Evolutionary conservation across 2,797 vertebrate species (phyloP).

Genomic region (Sylvia borin): DNA sequence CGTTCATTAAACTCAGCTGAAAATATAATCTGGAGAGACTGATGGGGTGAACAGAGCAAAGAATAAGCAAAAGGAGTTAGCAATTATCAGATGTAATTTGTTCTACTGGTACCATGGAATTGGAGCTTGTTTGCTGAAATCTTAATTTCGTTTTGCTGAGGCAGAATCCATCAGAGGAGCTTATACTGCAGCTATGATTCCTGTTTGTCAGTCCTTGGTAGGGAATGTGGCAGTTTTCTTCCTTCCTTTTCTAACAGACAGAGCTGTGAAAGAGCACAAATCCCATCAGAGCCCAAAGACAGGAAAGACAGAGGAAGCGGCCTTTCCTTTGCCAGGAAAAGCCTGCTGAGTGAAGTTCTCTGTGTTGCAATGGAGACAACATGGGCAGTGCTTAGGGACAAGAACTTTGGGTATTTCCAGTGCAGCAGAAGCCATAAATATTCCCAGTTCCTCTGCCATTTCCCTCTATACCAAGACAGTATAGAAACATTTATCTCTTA

Average conservation of each 20-base stretch:
- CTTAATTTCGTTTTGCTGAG: conserved; percentile 75
- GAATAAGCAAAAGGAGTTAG: conserved; percentile 76
- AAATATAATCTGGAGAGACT: conserved; percentile 78
- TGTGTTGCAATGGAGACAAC: neutral
- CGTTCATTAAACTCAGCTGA: conserved; percentile 78
- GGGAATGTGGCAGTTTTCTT: conserved; percentile 9
- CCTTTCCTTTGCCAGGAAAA: neutral
- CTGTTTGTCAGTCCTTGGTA: conserved; percentile 21
- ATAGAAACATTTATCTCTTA: neutral
- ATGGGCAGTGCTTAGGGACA: neutral
- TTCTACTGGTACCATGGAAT: conserved; percentile 57
- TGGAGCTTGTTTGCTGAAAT: conserved; percentile 73
- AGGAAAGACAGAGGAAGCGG: neutral
- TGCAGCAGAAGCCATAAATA: neutral
- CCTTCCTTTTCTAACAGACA: neutral
- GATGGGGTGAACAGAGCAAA: conserved; percentile 73
- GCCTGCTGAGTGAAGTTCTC: neutral
- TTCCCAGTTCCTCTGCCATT: neutral
- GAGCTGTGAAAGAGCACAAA: neutral
- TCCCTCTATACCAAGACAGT: fast-evolving
- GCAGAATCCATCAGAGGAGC: conserved; percentile 66
- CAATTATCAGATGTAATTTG: conserved; percentile 75
- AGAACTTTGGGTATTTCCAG: neutral
- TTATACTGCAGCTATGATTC: conserved; percentile 39
- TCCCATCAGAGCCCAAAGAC: neutral